Evolutionary conservation across 2,888 invertebrate genomes (phyloP), one percentile per base, ranked within the genome.

Genomic region (Nomada fabriciana): DNA sequence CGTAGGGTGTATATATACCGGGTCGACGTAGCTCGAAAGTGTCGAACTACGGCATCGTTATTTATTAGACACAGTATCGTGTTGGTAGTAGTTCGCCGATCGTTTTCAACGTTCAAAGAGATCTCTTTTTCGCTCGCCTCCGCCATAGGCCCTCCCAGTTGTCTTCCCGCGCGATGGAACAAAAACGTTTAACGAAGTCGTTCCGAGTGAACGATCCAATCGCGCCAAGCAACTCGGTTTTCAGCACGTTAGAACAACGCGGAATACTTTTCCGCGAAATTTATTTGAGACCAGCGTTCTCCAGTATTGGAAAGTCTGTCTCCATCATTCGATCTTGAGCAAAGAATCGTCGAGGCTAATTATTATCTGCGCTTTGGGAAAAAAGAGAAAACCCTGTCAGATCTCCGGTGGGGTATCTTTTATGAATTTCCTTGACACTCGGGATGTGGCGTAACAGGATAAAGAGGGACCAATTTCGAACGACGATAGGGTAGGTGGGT

Each of bases 171-270:
- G n/a, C 57, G 10, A 10, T 20, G 57, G 47, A 65, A 82, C 75
- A 74, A 76, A 70, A 84, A 75, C 75, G 29, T 74, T 76, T 65
- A 82, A 86, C 79, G 59, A 73, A 76, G 70, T 67, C 57, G 78
- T 80, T 80, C 71, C 76, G 64, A 79, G 68, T 74, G 76, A 68
- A 70, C 69, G 69, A 74, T 70, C 75, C 78, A 76, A 61, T 73
- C 65, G 60, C 47, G 60, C 13, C 43, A 15, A n/a, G 25, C 18
- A 25, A 60, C 18, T 20, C 52, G 23, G 20, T 70, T 82, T 67
- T 79, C 52, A 5, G 2, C 53, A 5, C 25, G 52, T 70, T 70
- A 69, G 74, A 67, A 67, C 43, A 65, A 73, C 69, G 15, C 20
- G 36, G 47, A 36, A 25, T 53, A n/a, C 36, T 25, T 25, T 36